Evolutionary conservation across 2,888 invertebrate genomes (phyloP).

Genomic region (Escarpia spicata): DNA sequence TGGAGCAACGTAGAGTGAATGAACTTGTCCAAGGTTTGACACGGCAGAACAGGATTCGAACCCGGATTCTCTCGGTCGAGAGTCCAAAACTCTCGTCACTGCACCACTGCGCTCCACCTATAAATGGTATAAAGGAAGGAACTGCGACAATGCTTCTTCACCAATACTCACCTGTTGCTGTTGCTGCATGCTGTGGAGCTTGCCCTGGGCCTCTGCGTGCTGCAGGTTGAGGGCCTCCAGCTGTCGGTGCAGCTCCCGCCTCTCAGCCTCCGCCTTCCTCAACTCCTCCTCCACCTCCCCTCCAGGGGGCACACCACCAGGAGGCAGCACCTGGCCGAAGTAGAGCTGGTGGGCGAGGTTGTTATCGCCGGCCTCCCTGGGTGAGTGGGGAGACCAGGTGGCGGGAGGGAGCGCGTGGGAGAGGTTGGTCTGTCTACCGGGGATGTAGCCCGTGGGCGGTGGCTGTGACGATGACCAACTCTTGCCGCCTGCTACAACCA

Average conservation of each 20-base stretch:
- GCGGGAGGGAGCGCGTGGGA: background rate
- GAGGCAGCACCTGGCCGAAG: background rate
- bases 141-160: no score
- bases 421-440: background rate
- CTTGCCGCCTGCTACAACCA: background rate
- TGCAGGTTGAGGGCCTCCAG: slow-evolving; percentile 57
- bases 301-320: background rate
- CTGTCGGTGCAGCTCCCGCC: slow-evolving; percentile 39
- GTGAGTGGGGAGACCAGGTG: background rate
- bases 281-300: background rate
- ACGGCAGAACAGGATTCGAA: no score
- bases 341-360: background rate
- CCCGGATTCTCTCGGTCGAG: no score
- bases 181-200: slow-evolving; percentile 47
- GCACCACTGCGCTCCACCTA: no score
- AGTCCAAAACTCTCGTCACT: no score
- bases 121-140: no score
- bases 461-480: background rate
- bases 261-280: background rate
- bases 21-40: no score
- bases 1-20: no score
- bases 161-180: slow-evolving; percentile 21
- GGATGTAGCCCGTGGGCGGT: background rate
- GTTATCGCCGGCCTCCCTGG: background rate
- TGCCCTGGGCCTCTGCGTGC: slow-evolving; percentile 56